Base-by-base conservation (phyloP, 2,113 vertebrate species). In the Podilymbus podiceps region DNA sequence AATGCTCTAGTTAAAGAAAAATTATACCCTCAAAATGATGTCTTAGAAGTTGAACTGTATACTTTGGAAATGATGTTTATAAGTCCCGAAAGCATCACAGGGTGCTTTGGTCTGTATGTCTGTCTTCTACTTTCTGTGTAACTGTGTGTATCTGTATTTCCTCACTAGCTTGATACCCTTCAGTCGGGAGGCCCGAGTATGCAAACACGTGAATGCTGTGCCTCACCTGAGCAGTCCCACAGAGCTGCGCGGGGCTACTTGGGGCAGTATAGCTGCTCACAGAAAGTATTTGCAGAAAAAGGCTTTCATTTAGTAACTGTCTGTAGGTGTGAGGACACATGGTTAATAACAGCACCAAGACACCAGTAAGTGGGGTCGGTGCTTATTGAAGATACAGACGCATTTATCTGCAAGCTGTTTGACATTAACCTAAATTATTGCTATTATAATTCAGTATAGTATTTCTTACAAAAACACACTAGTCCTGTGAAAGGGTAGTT, bases 341-440 rank as follows among this genome's bases (percentile, higher is more conserved):
- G 95, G 91, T 97, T 96, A 90, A 73, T 49, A 89, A 88, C 71
- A 79, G 95, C 94, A 95, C 90, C 92, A 31, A 81, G 84, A 81
- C 71, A 60, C 71, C 92, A 62, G 42, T 47, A 50, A 89, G 44
- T 30, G 64, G 74, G 15, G 72, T 86, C 86, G 91, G 59, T 35
- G 72, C 88, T 95, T 93, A 67, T 59, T 69, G n/a, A 90, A 86
- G 85, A 92, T 47, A 46, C 73, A 72, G 89, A 89, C 79, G 66
- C 91, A 75, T 97, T 88, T 97, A 90, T 97, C 89, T 96, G 89
- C 95, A 97, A 91, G 69, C 92, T 97, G 73, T 97, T 93, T 96
- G 94, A 95, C 90, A 88, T 96, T 96, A 93, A 59, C 79, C 88
- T 97, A 98, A 98, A 94, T 97, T 97, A 98, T 98, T 97, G 93